A percentile compares a stretch with the other conserved stretches of the same genome.
Conservation (phyloP, 1,140 invertebrate genomes). For the Drosophila teissieri region DNA sequence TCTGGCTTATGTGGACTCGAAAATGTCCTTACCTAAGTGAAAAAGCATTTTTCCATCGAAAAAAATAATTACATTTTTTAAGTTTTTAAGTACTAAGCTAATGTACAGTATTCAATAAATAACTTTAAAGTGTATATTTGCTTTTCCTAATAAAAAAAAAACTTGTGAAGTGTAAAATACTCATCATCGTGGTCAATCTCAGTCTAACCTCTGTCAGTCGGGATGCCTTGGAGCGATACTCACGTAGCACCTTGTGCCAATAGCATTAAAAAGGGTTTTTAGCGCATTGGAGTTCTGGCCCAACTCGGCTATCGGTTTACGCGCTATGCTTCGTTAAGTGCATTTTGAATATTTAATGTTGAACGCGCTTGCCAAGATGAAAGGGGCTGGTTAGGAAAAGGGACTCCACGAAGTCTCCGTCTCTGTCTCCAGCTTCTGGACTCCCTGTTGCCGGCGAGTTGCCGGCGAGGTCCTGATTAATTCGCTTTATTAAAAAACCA, state of each 20-base stretch:
- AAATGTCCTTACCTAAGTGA: slow-evolving; percentile 13
- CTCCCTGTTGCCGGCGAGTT: not conserved
- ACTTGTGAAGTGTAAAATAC: not conserved
- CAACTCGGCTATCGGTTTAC: slow-evolving; percentile 74
- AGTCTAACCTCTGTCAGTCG: not conserved
- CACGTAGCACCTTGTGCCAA: slow-evolving; percentile 18
- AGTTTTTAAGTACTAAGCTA: no score
- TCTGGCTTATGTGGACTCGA: slow-evolving; percentile 3
- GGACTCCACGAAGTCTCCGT: slow-evolving; percentile 1
- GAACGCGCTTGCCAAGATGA: slow-evolving; percentile 39
- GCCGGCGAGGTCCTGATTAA: slow-evolving; percentile 60
- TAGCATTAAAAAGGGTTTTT: slow-evolving; percentile 30
- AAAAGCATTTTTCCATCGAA: no score
- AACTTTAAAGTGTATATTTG: no score
- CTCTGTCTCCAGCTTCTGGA: not conserved
- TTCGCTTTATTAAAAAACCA: slow-evolving; percentile 81
- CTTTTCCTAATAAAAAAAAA: no score
- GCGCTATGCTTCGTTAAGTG: slow-evolving; percentile 81
- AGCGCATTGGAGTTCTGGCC: not conserved
- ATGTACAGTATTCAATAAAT: no score
- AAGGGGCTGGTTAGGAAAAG: slow-evolving; percentile 19
- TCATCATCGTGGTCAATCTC: slow-evolving; percentile 1
- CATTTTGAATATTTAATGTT: slow-evolving; percentile 82
- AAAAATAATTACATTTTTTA: no score
- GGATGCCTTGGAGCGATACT: slow-evolving; percentile 1